Base-by-base conservation (phyloP, 2,888 invertebrate species). In the Epistrophe eligans region DNA sequence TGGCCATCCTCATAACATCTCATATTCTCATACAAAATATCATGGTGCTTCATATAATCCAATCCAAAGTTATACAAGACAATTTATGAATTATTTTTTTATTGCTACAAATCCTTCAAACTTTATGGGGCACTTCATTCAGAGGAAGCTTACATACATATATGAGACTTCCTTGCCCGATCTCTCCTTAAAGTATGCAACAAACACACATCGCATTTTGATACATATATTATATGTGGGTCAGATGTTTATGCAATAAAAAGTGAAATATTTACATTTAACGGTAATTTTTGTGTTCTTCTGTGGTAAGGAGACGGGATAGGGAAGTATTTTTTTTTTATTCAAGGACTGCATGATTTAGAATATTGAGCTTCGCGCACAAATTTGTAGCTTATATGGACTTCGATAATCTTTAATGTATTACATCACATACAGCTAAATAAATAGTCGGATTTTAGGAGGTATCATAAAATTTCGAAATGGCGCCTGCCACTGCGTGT, bases 241-340 rank as follows among this genome's bases (percentile, higher is more conserved):
- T 85, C 84, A 85, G 77, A 81, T 85, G 72, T 60, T 71, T 66
- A 71, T 74, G 70, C 70, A 87, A 83, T 87, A 87, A 87, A 87
- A 82, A 71, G 62, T 85, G 85, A 87, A 87, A 79, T 87, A 87
- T 87, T 82, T 52, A 83, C 83, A 82, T 87, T 82, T 74, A 71
- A 74, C 82, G 70, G 82, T 82, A 82, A 82, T 85, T 64, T 82
- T 67, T 67, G 48, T 50, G 13, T 35, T 67, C 32, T 19, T 40
- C 2, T 70, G 38, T 62, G 67, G 84, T 80, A 76, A 72, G 66
- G 73, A 85, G 77, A 85, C 72, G 67, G 70, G 73, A 85, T 66
- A 32, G 11, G 64, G 17, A 11, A 19, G 5, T 7, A 80, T 77
- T 70, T 85, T 50, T 11, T 66, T 70, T 58, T 35, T 8, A 8